Conservation (phyloP, 2,888 invertebrate species). For the Argyresthia goedartella region DNA sequence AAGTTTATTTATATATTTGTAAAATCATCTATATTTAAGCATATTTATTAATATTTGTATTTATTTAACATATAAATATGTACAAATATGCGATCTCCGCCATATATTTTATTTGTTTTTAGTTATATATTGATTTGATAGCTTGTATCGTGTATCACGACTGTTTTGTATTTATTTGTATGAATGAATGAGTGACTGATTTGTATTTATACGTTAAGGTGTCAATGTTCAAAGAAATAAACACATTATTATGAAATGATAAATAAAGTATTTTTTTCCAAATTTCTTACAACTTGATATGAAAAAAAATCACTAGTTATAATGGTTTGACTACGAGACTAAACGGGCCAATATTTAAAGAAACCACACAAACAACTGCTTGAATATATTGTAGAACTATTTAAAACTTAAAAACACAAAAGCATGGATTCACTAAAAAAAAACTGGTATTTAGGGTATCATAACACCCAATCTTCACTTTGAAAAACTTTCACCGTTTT, state of each 20-base stretch:
- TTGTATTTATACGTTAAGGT: neutral
- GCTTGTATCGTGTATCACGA: constrained; percentile 35
- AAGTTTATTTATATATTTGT: constrained; percentile 7
- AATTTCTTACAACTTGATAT: too few species aligned
- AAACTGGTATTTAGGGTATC: too few species aligned
- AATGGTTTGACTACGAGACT: too few species aligned
- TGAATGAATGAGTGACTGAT: constrained; percentile 25
- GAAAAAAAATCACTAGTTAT: too few species aligned
- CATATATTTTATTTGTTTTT: neutral
- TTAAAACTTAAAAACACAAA: too few species aligned
- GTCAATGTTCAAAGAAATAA: neutral
- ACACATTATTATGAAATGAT: neutral
- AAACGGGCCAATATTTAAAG: too few species aligned
- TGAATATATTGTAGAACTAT: too few species aligned
- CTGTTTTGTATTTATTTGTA: constrained; percentile 11
- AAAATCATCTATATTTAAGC: constrained; percentile 8
- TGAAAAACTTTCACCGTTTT: too few species aligned
- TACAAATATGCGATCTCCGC: constrained; percentile 2
- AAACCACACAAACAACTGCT: too few species aligned
- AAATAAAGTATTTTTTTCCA: too few species aligned
- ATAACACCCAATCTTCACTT: too few species aligned
- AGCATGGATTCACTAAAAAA: too few species aligned
- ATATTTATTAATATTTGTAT: constrained; percentile 7
- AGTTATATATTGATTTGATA: neutral
- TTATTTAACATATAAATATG: constrained; percentile 9